These are phyloP conservation scores for Drosophila lini DNA, from an alignment of 1,140 invertebrate genomes.

Conservation along the genomic window DNA sequence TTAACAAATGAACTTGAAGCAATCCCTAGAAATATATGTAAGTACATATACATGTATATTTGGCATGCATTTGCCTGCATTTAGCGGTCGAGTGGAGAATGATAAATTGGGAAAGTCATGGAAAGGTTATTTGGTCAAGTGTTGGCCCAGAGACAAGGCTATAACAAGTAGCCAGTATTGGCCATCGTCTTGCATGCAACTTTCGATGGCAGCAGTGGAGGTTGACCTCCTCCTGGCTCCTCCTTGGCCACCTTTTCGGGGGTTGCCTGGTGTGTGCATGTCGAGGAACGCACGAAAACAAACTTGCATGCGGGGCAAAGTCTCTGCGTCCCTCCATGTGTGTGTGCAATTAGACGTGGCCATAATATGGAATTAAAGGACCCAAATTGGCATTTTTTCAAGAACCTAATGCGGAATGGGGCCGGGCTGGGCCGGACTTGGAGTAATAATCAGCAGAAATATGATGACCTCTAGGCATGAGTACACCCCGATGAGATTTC, in stretches of 20 bases:
- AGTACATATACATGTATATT: neutral
- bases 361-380: slow-evolving; percentile 72
- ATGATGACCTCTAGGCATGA: slow-evolving; percentile 69
- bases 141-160: slow-evolving; percentile 61
- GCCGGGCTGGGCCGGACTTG: slow-evolving; percentile 6
- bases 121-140: slow-evolving; percentile 63
- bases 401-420: slow-evolving; percentile 48
- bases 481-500: slow-evolving; percentile 52
- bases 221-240: slow-evolving; percentile 1
- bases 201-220: slow-evolving; percentile 26
- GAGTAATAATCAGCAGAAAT: slow-evolving; percentile 49
- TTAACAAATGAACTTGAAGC: slow-evolving; percentile 64
- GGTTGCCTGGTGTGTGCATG: slow-evolving; percentile 42
- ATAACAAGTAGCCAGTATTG: slow-evolving; percentile 35
- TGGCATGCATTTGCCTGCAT: slow-evolving; percentile 49
- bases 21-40: slow-evolving; percentile 2
- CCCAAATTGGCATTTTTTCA: slow-evolving; percentile 64
- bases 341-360: slow-evolving; percentile 58
- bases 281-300: slow-evolving; percentile 60
- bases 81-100: slow-evolving; percentile 36
- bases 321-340: slow-evolving; percentile 9
- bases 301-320: slow-evolving; percentile 44
- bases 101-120: slow-evolving; percentile 68
- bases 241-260: slow-evolving; percentile 1
- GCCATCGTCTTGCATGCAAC: slow-evolving; percentile 56